These are phyloP conservation scores for Pyralis farinalis DNA, from an alignment of 2,888 invertebrate genomes.

Conservation along the genomic window DNA sequence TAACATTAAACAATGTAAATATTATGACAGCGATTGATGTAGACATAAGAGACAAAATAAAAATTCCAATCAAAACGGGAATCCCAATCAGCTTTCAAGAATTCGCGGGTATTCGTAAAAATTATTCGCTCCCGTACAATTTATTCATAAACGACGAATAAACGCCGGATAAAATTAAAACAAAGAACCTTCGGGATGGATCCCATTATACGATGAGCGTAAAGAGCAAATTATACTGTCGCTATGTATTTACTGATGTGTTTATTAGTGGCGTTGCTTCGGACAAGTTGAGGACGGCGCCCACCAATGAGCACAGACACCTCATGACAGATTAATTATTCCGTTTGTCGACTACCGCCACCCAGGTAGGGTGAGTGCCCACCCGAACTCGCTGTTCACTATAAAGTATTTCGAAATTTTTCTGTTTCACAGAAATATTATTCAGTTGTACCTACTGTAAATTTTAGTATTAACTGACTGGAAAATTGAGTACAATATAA, in stretches of 20 bases:
- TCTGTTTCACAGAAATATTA: not conserved
- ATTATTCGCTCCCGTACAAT: too few relatives aligned
- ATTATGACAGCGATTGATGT: too few relatives aligned
- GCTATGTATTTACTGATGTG: constrained; percentile 5
- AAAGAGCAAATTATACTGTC: constrained; percentile 6
- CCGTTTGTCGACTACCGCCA: constrained; percentile 32
- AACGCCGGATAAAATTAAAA: not conserved
- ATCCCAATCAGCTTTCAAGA: too few relatives aligned
- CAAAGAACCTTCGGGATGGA: constrained; percentile 1
- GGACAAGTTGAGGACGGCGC: constrained; percentile 19
- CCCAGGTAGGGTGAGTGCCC: not conserved
- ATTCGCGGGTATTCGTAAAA: too few relatives aligned
- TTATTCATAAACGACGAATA: too few relatives aligned
- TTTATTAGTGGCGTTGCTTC: constrained; percentile 17
- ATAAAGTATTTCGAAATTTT: not conserved
- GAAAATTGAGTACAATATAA: too few relatives aligned
- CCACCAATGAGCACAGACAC: constrained; percentile 37
- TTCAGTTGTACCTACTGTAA: too few relatives aligned
- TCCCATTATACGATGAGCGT: not conserved
- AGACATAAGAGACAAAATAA: too few relatives aligned
- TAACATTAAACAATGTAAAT: too few relatives aligned
- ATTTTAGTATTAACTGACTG: too few relatives aligned
- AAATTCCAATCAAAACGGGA: too few relatives aligned
- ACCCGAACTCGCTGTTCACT: not conserved
- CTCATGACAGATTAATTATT: constrained; percentile 61